phyloP scores from a whole-genome alignment of 2,888 invertebrate genomes.

The Ceramica pisi region DNA sequence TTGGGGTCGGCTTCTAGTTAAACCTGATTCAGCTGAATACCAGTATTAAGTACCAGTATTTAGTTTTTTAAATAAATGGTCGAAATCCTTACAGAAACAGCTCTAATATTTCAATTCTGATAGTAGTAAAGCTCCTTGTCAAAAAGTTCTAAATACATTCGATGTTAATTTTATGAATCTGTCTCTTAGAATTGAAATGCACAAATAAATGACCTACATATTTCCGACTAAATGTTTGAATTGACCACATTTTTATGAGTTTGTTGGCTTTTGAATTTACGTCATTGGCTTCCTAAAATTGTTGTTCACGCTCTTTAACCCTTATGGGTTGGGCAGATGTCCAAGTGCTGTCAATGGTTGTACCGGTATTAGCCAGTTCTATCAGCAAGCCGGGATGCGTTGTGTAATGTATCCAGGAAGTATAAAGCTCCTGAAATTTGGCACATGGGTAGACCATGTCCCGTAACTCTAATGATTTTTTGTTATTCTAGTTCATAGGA shows the following conservation, averaged over 20 bases:
- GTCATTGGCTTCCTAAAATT: constrained; percentile 41
- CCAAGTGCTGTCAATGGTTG: constrained; percentile 35
- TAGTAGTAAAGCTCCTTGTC: neutral
- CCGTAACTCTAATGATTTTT: too few species aligned
- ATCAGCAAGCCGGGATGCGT: neutral
- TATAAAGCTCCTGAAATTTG: neutral
- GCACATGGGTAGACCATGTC: too few species aligned
- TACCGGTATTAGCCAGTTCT: constrained; percentile 7
- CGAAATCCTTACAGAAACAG: neutral
- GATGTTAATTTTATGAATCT: neutral
- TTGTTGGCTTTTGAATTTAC: constrained; percentile 45
- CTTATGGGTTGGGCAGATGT: constrained; percentile 52
- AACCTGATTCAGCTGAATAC: too few species aligned
- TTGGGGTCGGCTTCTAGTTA: too few species aligned
- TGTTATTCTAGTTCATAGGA: too few species aligned
- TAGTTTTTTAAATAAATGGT: neutral
- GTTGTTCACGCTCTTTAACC: constrained; percentile 55
- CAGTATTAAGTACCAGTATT: too few species aligned
- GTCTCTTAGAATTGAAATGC: constrained; percentile 8
- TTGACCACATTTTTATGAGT: constrained; percentile 51
- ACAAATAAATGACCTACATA: constrained; percentile 41
- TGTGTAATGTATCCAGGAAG: neutral
- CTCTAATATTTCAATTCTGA: neutral
- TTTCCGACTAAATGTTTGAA: constrained; percentile 28
- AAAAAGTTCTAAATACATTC: neutral